Percentiles rank a stretch among this genome's conserved stretches.
These are phyloP conservation scores for Psilanteris sp. DNA, from an alignment of 1,140 invertebrate species.

Conservation along the genomic window DNA sequence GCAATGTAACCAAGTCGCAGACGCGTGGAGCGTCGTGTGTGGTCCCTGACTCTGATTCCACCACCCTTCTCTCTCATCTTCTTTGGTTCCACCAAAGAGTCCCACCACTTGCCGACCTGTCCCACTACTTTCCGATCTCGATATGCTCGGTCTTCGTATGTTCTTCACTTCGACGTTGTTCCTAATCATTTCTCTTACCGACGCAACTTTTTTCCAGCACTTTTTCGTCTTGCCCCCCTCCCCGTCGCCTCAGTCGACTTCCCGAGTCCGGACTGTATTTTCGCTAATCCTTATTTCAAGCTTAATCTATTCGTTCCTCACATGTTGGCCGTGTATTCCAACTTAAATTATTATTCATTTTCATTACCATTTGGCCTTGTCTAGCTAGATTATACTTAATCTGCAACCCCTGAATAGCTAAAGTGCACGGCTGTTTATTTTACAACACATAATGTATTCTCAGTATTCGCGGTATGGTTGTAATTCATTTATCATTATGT, in stretches of 20 bases:
- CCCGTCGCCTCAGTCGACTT: slow-evolving; percentile 15
- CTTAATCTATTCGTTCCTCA: slow-evolving; percentile 33
- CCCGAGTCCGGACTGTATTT: slow-evolving; percentile 33
- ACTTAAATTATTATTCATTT: slow-evolving; percentile 20
- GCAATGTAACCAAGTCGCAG: slow-evolving; percentile 80
- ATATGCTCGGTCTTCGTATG: slow-evolving; percentile 51
- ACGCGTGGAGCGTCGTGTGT: slow-evolving; percentile 80
- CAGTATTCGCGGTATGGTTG: no score
- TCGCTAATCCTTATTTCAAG: slow-evolving; percentile 26
- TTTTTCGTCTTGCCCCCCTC: slow-evolving; percentile 18
- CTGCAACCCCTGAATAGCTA: slow-evolving; percentile 6
- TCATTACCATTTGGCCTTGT: slow-evolving; percentile 4
- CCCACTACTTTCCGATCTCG: slow-evolving; percentile 63
- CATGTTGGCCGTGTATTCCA: slow-evolving; percentile 17
- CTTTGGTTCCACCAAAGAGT: slow-evolving; percentile 62
- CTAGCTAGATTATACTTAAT: slow-evolving; percentile 14
- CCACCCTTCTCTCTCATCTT: slow-evolving; percentile 71
- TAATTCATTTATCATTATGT: no score
- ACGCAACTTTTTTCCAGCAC: slow-evolving; percentile 55
- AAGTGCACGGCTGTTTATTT: no score
- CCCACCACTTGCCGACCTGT: slow-evolving; percentile 63
- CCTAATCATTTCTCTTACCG: slow-evolving; percentile 65
- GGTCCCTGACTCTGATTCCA: slow-evolving; percentile 75
- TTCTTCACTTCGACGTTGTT: slow-evolving; percentile 49
- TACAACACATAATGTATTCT: no score